Evolutionary conservation across 2,797 vertebrate genomes (phyloP).

Genomic region (Acanthurus lineatus): DNA sequence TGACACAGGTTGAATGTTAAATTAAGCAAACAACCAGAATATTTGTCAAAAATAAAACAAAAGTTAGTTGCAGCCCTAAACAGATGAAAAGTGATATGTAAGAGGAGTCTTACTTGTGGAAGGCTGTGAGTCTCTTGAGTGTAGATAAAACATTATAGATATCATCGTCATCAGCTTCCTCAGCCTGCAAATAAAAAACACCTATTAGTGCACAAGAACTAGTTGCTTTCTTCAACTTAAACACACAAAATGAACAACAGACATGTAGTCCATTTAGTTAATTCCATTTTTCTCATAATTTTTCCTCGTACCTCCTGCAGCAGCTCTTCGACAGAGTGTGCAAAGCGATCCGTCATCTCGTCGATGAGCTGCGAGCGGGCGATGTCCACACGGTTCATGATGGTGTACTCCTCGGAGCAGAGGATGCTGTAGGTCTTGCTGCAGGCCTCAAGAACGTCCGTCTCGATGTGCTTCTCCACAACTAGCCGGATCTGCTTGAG

Average conservation of each 20-base stretch:
- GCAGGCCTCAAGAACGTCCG: slow-evolving; percentile 97
- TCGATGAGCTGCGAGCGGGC: slow-evolving; percentile 98
- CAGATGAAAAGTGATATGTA: neutral
- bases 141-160: slow-evolving; percentile 98
- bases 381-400: slow-evolving; percentile 99
- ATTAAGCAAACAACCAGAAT: neutral
- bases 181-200: slow-evolving; percentile 85
- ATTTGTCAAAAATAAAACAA: neutral
- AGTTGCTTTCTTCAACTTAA: neutral
- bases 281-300: no score
- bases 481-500: slow-evolving; percentile 98
- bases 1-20: no score
- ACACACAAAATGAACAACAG: neutral
- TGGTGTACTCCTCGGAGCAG: slow-evolving; percentile 98
- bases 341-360: slow-evolving; percentile 95
- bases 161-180: slow-evolving; percentile 98
- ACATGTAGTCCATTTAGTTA: neutral
- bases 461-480: slow-evolving; percentile 98
- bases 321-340: slow-evolving; percentile 96
- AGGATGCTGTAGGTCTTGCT: slow-evolving; percentile 99
- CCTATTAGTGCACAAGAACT: slow-evolving; percentile 20
- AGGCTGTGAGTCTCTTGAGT: slow-evolving; percentile 96
- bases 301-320: slow-evolving; percentile 91
- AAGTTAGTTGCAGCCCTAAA: neutral
- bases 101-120: slow-evolving; percentile 93